Conservation (phyloP, 2,888 invertebrate genomes). For the Agonopterix subpropinquella region DNA sequence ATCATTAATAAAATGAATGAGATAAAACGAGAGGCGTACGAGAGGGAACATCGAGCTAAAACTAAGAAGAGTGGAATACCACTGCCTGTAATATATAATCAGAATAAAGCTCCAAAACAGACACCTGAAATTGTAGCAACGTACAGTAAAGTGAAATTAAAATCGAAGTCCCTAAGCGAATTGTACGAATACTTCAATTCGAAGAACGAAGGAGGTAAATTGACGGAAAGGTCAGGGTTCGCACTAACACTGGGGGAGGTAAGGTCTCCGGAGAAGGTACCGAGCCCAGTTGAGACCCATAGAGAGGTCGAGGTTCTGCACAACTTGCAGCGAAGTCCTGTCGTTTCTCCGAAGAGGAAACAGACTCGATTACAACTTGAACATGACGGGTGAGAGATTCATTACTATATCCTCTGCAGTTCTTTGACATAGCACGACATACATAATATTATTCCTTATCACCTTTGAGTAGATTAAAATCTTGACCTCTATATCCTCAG, state of each 20-base stretch:
- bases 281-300: slow-evolving; percentile 73
- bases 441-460: too few species aligned
- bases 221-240: slow-evolving; percentile 45
- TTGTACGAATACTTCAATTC: slow-evolving; percentile 66
- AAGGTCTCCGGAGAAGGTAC: slow-evolving; percentile 52
- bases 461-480: background rate
- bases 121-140: slow-evolving; percentile 20
- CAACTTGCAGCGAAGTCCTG: slow-evolving; percentile 80
- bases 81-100: slow-evolving; percentile 44
- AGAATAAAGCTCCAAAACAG: slow-evolving; percentile 36
- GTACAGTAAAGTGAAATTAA: slow-evolving; percentile 51
- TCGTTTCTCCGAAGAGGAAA: slow-evolving; percentile 69
- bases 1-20: slow-evolving; percentile 50
- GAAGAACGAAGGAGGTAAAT: slow-evolving; percentile 41
- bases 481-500: background rate
- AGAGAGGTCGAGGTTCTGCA: slow-evolving; percentile 81
- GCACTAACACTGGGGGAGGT: slow-evolving; percentile 52
- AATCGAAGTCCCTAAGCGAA: slow-evolving; percentile 68
- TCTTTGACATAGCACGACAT: too few species aligned
- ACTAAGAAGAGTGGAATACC: slow-evolving; percentile 60
- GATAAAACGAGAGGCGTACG: slow-evolving; percentile 44
- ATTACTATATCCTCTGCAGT: too few species aligned
- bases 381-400: slow-evolving; percentile 50
- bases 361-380: slow-evolving; percentile 54
- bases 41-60: slow-evolving; percentile 32